Evolutionary conservation across 2,888 invertebrate species (phyloP), one percentile per base, ranked within the genome.

Genomic region (Alcis repandata): DNA sequence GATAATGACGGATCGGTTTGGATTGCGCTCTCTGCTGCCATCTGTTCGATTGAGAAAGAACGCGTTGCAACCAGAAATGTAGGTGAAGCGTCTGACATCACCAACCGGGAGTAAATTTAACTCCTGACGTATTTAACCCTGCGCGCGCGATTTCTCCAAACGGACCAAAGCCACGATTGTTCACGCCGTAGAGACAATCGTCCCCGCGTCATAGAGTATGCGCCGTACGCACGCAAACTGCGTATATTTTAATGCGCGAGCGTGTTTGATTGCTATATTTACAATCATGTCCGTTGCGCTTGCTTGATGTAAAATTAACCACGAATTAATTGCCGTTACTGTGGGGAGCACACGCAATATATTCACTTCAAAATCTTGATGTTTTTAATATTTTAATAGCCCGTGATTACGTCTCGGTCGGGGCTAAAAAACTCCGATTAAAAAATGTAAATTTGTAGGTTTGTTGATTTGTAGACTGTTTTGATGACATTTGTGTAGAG

Each of bases 61-160:
- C 80, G 78, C 77, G 79, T 75, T 83, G 80, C 83, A 88, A 86
- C 76, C 83, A 79, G 85, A 86, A 89, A 91, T 90, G 88, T 92
- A 91, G 92, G 90, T 92, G 91, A 91, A 89, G 85, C 88, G 83
- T 91, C 91, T 92, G 90, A 92, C 92, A 92, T 92, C 92, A 92
- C 84, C 92, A 84, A 84, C 80, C 80, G 76, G 75, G 79, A 88
- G 90, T 92, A 92, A 91, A 89, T 89, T 92, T 92, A 92, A 92
- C 92, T 91, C 83, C 79, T 90, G 91, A 92, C 91, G 92, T 91
- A 87, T 79, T 79, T 78, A 82, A 82, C 84, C 79, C 79, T 79
- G 81, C 76, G 82, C 72, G 77, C 79, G 74, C 77, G 81, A 82
- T 83, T 87, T 78, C 83, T 82, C 74, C 73, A 84, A 85, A 84